Percentiles rank a stretch among this genome's conserved stretches.
Conservation (phyloP, 92 coral and sea anemone genomes). For the Ricordea florida region DNA sequence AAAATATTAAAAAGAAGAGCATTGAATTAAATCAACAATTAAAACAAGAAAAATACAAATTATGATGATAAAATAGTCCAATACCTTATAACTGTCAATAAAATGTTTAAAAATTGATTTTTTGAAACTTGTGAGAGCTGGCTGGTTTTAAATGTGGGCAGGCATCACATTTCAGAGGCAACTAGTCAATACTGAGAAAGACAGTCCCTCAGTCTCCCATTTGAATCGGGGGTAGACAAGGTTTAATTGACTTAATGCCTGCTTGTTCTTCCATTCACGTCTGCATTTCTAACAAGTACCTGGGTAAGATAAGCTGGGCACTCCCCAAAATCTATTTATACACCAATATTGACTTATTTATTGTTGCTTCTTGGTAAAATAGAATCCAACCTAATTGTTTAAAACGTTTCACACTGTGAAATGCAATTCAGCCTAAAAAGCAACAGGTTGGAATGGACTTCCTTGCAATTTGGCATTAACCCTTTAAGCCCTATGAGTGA, state of each 20-base stretch:
- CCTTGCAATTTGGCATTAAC: too few species aligned
- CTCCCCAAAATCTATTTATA: constrained; percentile 9
- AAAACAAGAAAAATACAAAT: too few species aligned
- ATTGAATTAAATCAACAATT: too few species aligned
- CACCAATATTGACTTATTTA: constrained; percentile 14
- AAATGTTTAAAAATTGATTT: background rate
- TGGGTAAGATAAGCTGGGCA: constrained; percentile 10
- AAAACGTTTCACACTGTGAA: constrained; percentile 48
- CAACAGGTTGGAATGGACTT: too few species aligned
- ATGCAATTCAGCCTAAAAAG: too few species aligned
- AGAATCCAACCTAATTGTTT: constrained; percentile 36
- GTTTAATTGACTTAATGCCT: constrained; percentile 15
- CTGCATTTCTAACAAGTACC: background rate
- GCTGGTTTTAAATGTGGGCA: background rate
- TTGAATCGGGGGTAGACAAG: constrained; percentile 14
- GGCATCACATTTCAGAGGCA: constrained; percentile 24
- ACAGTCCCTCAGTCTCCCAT: constrained; percentile 37
- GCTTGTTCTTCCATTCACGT: background rate
- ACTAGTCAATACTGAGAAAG: background rate
- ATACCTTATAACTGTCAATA: too few species aligned
- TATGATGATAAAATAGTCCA: too few species aligned
- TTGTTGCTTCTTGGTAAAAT: constrained; percentile 11
- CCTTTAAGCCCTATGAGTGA: too few species aligned
- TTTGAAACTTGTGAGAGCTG: background rate
- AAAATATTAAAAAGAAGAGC: too few species aligned